Evolutionary conservation across 2,113 vertebrate genomes (phyloP).

Genomic region (Pristiophorus japonicus): DNA sequence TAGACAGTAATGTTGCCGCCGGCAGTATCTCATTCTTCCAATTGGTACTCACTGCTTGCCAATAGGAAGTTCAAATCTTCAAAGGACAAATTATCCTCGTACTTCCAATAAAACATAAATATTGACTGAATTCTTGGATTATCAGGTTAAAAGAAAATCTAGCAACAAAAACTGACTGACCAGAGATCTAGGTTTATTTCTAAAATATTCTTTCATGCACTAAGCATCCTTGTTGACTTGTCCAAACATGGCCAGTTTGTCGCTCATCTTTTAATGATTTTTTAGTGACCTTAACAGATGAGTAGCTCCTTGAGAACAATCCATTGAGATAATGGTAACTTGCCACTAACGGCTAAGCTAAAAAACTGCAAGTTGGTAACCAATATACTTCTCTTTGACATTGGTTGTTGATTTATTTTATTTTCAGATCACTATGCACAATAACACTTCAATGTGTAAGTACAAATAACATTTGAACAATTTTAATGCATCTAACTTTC

Average conservation of each 20-base stretch:
- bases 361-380: not conserved
- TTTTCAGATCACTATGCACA: not conserved
- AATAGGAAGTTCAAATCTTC: not conserved
- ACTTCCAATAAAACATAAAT: not conserved
- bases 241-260: not conserved
- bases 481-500: not conserved
- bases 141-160: not conserved
- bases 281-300: not conserved
- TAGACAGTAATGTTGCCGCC: no score
- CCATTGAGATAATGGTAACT: not conserved
- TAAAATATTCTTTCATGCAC: not conserved
- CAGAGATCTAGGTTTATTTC: not conserved
- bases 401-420: not conserved
- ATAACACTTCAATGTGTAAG: not conserved
- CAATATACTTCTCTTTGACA: not conserved
- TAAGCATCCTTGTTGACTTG: not conserved
- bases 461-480: not conserved
- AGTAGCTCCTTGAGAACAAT: not conserved
- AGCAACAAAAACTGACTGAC: not conserved
- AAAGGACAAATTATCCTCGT: not conserved
- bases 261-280: not conserved
- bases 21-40: not conserved
- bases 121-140: not conserved
- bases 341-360: not conserved
- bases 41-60: not conserved